Base-by-base conservation (phyloP, 2,113 vertebrate genomes). In the Globicephala melas region DNA sequence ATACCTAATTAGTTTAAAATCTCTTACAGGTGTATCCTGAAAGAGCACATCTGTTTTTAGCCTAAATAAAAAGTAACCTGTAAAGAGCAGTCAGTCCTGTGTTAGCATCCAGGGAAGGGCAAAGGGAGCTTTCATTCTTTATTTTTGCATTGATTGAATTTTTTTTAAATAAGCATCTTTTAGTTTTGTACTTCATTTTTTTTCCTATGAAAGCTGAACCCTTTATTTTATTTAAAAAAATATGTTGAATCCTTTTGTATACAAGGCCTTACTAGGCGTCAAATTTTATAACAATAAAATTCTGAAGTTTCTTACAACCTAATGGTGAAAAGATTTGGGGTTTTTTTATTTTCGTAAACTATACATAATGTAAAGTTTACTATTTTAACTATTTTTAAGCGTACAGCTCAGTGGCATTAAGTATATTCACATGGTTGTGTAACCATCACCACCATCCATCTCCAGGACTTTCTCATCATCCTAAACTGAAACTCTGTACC, bases 1-100 rank as follows among this genome's bases (percentile, higher is more conserved):
- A 87, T 28, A 76, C 20, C 31, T 87, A 73, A 71, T 95, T 76
- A 63, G 7, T 68, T 95, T 77, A 76, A 96, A 93, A 93, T 53
- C 21, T 80, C 88, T 95, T 96, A 50, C 50, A 86, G 17, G 41
- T 65, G 36, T 50, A 79, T 88, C 65, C 88, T 97, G 77, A 95
- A 91, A 95, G 36, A 94, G 53, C 55, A 12, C 80, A n/a, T 47
- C 68, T 93, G 15, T 65, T 96, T 92, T 87, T 82, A 90, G 26
- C 33, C 79, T 86, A 95, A 94, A 89, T 68, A 70, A 83, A 91
- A 93, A 68, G 23, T 71, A 85, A 65, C 6, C 63, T 62, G 5
- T 74, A 68, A 91, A 91, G 23, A 70, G 41, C 70, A 70, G 33
- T 25, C 68, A 68, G 60, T 55, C 28, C 65, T 82, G 14, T 70